Evolutionary conservation across 2,888 invertebrate species (phyloP).

Genomic region (Clusia tigrina): DNA sequence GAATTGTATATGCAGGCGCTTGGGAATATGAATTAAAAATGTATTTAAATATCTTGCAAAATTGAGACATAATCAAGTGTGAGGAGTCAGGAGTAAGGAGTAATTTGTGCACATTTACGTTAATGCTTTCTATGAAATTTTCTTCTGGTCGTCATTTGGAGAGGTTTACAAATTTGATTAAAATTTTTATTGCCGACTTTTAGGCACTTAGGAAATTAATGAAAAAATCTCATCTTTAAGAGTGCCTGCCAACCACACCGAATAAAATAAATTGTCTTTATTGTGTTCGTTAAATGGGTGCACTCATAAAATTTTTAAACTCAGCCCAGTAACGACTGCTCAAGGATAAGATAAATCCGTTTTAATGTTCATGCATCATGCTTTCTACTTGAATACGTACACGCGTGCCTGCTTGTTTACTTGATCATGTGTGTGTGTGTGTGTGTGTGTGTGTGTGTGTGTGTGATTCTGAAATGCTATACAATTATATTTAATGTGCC

Average conservation of each 20-base stretch:
- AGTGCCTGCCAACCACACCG: too few relatives aligned
- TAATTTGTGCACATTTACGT: too few relatives aligned
- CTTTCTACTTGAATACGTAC: not conserved
- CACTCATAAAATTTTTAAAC: constrained; percentile 8
- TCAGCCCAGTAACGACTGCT: constrained; percentile 10
- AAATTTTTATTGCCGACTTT: not conserved
- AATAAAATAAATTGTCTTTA: not conserved
- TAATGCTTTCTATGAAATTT: too few relatives aligned
- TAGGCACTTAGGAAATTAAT: too few relatives aligned
- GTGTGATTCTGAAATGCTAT: constrained; percentile 7
- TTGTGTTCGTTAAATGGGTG: not conserved
- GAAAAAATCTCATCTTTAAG: too few relatives aligned
- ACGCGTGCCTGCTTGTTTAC: not conserved
- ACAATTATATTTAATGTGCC: constrained; percentile 26
- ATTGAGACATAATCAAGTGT: too few relatives aligned
- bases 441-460: not conserved
- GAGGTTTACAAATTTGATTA: too few relatives aligned
- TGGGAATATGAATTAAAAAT: too few relatives aligned
- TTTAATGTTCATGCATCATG: not conserved
- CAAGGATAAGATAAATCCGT: constrained; percentile 7
- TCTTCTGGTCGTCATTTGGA: too few relatives aligned
- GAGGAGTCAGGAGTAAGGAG: too few relatives aligned
- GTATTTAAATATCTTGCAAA: too few relatives aligned
- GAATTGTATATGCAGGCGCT: too few relatives aligned
- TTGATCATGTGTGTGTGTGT: not conserved